These are phyloP conservation scores for Panagrolaimus sp. DNA, from an alignment of 1,140 invertebrate genomes.

Conservation along the genomic window DNA sequence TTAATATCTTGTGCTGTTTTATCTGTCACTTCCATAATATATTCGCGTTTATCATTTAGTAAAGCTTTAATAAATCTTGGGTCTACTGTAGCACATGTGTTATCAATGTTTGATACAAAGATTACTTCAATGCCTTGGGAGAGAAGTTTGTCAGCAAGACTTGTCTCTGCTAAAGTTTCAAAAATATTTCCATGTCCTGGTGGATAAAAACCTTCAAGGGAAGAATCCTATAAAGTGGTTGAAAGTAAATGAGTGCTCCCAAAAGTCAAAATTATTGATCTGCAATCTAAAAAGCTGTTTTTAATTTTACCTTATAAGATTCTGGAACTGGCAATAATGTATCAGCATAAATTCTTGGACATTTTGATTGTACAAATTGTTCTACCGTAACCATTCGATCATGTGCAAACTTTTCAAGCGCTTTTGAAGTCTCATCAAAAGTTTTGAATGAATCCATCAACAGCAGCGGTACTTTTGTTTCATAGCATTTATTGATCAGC, in stretches of 20 bases:
- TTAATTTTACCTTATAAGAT: too few species aligned
- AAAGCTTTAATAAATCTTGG: conserved; percentile 64
- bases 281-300: too few species aligned
- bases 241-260: too few species aligned
- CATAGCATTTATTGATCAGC: conserved; percentile 88
- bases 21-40: conserved; percentile 90
- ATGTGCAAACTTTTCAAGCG: conserved; percentile 63
- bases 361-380: conserved; percentile 31
- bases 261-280: too few species aligned
- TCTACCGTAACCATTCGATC: conserved; percentile 13
- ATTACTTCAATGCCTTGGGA: conserved; percentile 73
- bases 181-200: conserved; percentile 99
- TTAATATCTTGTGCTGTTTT: conserved; percentile 90
- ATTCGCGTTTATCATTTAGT: conserved; percentile 65
- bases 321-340: conserved; percentile 41
- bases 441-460: conserved; percentile 99
- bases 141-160: conserved; percentile 81
- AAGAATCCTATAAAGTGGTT: too few species aligned
- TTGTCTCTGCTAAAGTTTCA: conserved; percentile 83
- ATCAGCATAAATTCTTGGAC: conserved; percentile 49
- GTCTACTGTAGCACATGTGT: conserved; percentile 93
- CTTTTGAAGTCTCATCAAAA: conserved; percentile 87
- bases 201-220: conserved; percentile 79
- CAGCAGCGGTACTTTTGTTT: conserved; percentile 85
- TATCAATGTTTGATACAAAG: conserved; percentile 98